A percentile compares a stretch with the other conserved stretches of the same genome.
Conservation (phyloP, 2,113 vertebrate species). For the Brachyistius frenatus region DNA sequence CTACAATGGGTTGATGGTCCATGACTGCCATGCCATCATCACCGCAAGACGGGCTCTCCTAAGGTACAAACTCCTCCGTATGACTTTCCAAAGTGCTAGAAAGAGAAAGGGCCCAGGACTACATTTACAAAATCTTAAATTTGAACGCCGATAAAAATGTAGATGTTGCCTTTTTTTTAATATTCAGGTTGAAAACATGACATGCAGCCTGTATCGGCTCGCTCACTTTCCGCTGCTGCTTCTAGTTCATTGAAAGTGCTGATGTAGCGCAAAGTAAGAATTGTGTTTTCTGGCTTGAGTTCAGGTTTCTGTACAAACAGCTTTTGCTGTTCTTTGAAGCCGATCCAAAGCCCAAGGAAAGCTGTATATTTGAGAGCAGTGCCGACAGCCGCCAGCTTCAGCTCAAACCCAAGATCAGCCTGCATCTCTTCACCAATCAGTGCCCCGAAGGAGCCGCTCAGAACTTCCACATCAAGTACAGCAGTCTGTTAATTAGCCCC, state of each 20-base stretch:
- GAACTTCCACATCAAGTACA: conserved; percentile 73
- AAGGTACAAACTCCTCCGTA: conserved; percentile 79
- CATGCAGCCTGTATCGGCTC: neutral
- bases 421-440: conserved; percentile 89
- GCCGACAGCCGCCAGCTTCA: conserved; percentile 77
- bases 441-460: conserved; percentile 82
- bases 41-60: conserved; percentile 87
- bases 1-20: conserved; percentile 85
- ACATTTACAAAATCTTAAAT: neutral
- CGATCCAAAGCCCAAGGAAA: conserved; percentile 76
- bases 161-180: neutral
- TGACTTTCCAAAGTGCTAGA: neutral
- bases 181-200: conserved; percentile 2
- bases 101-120: neutral
- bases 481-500: conserved; percentile 1
- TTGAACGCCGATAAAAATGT: neutral
- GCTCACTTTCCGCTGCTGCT: neutral
- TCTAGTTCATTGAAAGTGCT: conserved; percentile 20
- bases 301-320: conserved; percentile 91
- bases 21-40: conserved; percentile 87
- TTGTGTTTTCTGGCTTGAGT: conserved; percentile 38
- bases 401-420: conserved; percentile 86
- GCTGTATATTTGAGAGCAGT: conserved; percentile 83
- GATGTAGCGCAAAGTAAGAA: conserved; percentile 1
- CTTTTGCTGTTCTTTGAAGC: conserved; percentile 85